Base-by-base conservation (phyloP, 2,797 vertebrate genomes). In the Glossophaga mutica region DNA sequence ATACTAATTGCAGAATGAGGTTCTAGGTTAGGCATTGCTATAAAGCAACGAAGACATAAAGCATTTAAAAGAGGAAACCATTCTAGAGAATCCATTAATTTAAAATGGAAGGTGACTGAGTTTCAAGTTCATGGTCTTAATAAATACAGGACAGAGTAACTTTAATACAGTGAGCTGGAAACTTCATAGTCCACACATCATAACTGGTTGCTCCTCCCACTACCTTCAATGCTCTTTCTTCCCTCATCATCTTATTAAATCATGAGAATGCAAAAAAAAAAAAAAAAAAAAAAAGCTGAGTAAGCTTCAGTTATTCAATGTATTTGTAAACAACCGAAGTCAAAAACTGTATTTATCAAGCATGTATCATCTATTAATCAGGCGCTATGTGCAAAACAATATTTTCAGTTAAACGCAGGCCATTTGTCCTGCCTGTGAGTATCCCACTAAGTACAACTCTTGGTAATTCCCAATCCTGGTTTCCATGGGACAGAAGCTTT, bases 271-370 rank as follows among this genome's bases (percentile, higher is more conserved):
- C n/a, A n/a, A n/a, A n/a, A n/a, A n/a, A n/a, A n/a, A n/a, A n/a
- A n/a, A n/a, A n/a, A n/a, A n/a, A n/a, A n/a, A 81, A 87, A 95
- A 79, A 39, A 87, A 94, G n/a, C n/a, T 92, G 50, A 26, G 11
- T 70, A 76, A 16, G 32, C 48, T 34, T 90, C 44, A 44, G 55
- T 87, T 96, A 94, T 62, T 95, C 26, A 19, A 19, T 19, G 67
- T 19, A 24, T 84, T 94, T 44, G 29, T 42, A 93, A 93, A 77
- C 0, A 73, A 32, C 19, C 55, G 71, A 91, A 78, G 5, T 12
- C 14, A 8, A 62, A 59, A 71, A 55, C 44, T 50, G 34, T 87
- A 67, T 21, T 67, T 62, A 50, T 42, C 71, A 77, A n/a, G 22
- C 46, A 48, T 78, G 44, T 73, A 39, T 86, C 39, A 50, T 67